Evolutionary conservation across 1,140 invertebrate species (phyloP), one percentile per base, ranked within the genome.

Genomic region (Leptopilina clavipes): DNA sequence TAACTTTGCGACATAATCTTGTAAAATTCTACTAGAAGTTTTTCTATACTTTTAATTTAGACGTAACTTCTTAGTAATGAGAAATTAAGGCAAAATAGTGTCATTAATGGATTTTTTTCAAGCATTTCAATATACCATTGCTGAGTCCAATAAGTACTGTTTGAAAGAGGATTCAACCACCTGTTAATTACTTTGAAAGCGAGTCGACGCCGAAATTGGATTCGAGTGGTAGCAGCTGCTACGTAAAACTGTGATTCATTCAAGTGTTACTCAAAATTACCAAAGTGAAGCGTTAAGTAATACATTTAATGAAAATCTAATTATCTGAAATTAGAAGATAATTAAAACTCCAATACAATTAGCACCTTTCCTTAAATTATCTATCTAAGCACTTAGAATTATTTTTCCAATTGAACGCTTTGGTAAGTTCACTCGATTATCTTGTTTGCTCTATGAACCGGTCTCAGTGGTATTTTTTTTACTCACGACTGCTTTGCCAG

Each of bases 181-280:
- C 59, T 65, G 59, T 65, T 65, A 65, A 65, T 65, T 65, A 65
- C 59, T 65, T 65, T 65, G 59, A 65, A 65, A 65, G 59, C 12
- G 22, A 65, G 22, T 37, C 11, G 19, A 31, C 19, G 22, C 59
- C 59, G 25, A 65, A 65, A 65, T 65, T 65, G 59, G 11, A 65
- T 65, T 65, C 14, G 25, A 31, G 22, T 65, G 19, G 59, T 19
- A 65, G 25, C 59, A 65, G 22, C 59, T 65, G 59, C 59, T 65
- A 14, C 22, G 59, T 65, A 37, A 31, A 65, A 65, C 59, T 65
- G 22, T 11, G 22, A 65, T 65, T 65, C 14, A 31, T 65, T 31
- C 19, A 65, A 65, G 12, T n/a, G 59, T 14, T 65, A 65, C 59
- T n/a, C 14, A 31, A 65, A 65, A 65, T 65, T 65, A 31, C 22